phyloP scores from a whole-genome alignment of 2,888 invertebrate genomes.

The Brachynemurus nebulosus region DNA sequence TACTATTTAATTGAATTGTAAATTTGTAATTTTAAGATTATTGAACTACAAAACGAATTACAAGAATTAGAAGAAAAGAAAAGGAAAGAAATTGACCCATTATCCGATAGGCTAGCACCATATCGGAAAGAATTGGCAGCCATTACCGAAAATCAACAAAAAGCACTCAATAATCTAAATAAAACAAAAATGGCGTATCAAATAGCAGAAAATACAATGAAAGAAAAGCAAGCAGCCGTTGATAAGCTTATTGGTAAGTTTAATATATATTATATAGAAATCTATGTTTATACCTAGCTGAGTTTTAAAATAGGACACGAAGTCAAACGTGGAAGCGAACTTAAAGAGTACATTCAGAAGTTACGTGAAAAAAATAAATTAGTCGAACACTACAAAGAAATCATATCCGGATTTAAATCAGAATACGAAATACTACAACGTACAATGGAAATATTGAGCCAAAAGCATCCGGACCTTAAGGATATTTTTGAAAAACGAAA shows the following conservation, averaged over 20 bases:
- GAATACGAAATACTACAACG: constrained; percentile 6
- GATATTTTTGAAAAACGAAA: constrained; percentile 1
- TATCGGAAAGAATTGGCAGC: constrained; percentile 12
- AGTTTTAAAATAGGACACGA: constrained; percentile 40
- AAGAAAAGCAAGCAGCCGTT: constrained; percentile 5
- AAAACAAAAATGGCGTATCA: neutral
- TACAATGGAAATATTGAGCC: constrained; percentile 5
- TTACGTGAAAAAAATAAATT: constrained; percentile 65
- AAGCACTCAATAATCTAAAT: neutral
- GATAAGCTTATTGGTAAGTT: constrained; percentile 7
- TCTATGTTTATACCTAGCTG: neutral
- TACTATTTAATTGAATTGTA: too few relatives aligned
- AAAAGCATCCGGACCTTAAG: neutral
- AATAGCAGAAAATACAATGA: neutral
- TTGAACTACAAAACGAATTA: constrained; percentile 2
- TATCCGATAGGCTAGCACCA: constrained; percentile 23
- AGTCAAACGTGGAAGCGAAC: constrained; percentile 64
- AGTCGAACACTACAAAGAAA: constrained; percentile 61
- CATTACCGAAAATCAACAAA: neutral
- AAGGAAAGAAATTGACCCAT: constrained; percentile 22
- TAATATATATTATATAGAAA: neutral
- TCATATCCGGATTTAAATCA: constrained; percentile 2
- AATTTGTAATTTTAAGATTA: constrained; percentile 4
- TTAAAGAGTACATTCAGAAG: constrained; percentile 72
- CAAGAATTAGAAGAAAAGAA: constrained; percentile 22